Conservation (phyloP, 2,888 invertebrate species). For the Drosophila acutilabella region DNA sequence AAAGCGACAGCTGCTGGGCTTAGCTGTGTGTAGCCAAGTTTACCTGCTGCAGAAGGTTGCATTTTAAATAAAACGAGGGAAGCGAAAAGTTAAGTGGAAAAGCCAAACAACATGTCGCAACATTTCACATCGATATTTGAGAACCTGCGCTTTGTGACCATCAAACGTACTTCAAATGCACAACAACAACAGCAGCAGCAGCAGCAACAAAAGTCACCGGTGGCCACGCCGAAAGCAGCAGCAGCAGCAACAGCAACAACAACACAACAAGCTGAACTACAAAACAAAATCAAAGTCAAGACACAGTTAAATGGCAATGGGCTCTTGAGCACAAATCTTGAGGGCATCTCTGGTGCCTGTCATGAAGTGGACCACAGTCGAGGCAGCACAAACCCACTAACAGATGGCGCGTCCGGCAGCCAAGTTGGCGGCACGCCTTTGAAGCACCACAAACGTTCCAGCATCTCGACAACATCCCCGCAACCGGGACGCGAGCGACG, state of each 20-base stretch:
- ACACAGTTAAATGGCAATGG: constrained; percentile 71
- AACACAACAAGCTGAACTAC: constrained; percentile 52
- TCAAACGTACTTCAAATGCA: constrained; percentile 72
- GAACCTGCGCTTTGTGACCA: constrained; percentile 83
- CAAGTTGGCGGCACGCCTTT: constrained; percentile 62
- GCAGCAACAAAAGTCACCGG: constrained; percentile 52
- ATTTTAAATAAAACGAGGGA: constrained; percentile 67
- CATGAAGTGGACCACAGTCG: constrained; percentile 63
- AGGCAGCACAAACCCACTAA: constrained; percentile 27
- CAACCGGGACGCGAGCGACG: constrained; percentile 65
- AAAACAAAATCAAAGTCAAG: constrained; percentile 68
- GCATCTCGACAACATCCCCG: constrained; percentile 59
- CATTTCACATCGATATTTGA: constrained; percentile 84
- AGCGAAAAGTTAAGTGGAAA: constrained; percentile 34
- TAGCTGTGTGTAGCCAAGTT: constrained; percentile 32
- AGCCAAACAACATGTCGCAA: constrained; percentile 82
- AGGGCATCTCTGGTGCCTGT: constrained; percentile 32
- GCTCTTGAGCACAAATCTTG: constrained; percentile 59
- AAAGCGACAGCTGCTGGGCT: constrained; percentile 28
- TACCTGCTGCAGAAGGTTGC: constrained; percentile 67
- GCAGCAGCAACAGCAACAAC: constrained; percentile 49
- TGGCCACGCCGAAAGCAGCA: constrained; percentile 40
- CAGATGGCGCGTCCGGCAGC: constrained; percentile 31
- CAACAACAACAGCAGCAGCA: constrained; percentile 62
- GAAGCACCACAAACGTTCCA: constrained; percentile 72